phyloP scores from a whole-genome alignment of 2,888 invertebrate genomes.

The Stramonita haemastoma region DNA sequence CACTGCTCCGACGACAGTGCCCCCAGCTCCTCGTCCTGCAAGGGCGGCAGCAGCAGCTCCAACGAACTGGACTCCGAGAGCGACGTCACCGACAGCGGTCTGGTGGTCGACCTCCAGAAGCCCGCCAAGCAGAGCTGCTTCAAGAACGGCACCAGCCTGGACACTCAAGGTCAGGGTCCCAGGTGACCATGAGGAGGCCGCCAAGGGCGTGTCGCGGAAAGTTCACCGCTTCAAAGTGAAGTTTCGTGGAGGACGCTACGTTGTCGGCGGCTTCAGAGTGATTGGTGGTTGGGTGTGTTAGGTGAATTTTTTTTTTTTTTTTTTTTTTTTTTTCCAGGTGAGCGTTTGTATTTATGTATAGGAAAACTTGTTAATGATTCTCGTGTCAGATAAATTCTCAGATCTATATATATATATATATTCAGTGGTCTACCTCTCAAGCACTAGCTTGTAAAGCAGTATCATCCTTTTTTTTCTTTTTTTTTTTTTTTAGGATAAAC shows the following conservation, averaged over 20 bases:
- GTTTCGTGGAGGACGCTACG: conserved; percentile 43
- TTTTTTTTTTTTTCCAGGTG: no score
- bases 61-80: conserved; percentile 40
- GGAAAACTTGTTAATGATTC: background rate
- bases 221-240: conserved; percentile 50
- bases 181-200: background rate
- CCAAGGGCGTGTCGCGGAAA: conserved; percentile 13
- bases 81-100: conserved; percentile 42
- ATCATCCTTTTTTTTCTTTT: no score
- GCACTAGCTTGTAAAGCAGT: no score
- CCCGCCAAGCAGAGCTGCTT: conserved; percentile 2
- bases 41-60: conserved; percentile 22
- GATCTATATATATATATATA: background rate
- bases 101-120: conserved; percentile 32
- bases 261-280: conserved; percentile 30
- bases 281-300: background rate
- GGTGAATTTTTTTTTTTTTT: background rate
- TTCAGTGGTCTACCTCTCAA: background rate
- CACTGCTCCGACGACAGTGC: conserved; percentile 41
- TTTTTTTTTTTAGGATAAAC: no score
- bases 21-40: conserved; percentile 33
- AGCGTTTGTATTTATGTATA: no score
- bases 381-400: background rate
- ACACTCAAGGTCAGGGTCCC: background rate
- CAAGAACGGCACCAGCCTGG: background rate